Percentiles rank a stretch among this genome's conserved stretches.
phyloP scores from a whole-genome alignment of 2,797 vertebrate genomes.

The Ptychadena robeensis region DNA sequence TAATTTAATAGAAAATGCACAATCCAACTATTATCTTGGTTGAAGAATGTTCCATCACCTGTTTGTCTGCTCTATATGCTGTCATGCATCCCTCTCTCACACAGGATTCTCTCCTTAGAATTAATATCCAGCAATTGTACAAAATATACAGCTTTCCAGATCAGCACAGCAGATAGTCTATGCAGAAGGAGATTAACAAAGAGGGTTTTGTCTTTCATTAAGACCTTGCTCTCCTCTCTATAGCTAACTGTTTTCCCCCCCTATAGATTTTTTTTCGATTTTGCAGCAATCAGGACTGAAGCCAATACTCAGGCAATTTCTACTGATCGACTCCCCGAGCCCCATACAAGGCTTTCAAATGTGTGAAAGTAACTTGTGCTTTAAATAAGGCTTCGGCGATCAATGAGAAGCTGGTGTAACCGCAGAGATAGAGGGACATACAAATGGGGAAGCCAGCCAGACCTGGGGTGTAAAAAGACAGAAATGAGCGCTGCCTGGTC shows the following conservation, averaged over 20 bases:
- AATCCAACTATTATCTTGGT: too few species aligned
- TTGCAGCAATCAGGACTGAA: slow-evolving; percentile 71
- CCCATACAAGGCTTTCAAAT: slow-evolving; percentile 74
- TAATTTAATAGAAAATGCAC: too few species aligned
- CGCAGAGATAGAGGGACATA: background rate
- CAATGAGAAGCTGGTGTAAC: slow-evolving; percentile 26
- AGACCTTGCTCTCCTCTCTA: slow-evolving; percentile 59
- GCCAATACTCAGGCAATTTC: slow-evolving; percentile 72
- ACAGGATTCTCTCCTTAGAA: slow-evolving; percentile 1
- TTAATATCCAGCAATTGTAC: background rate
- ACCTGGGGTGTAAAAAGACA: background rate
- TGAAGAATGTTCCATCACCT: background rate
- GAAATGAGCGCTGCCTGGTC: background rate
- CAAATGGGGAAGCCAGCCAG: background rate
- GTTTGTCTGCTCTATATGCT: background rate
- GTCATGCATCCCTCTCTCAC: background rate
- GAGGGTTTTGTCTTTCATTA: slow-evolving; percentile 9
- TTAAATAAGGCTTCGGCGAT: slow-evolving; percentile 72
- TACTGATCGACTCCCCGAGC: slow-evolving; percentile 72
- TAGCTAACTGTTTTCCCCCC: slow-evolving; percentile 64
- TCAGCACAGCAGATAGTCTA: background rate
- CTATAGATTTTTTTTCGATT: slow-evolving; percentile 71
- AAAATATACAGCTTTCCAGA: background rate
- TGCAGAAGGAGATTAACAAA: slow-evolving; percentile 19
- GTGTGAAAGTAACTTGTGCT: slow-evolving; percentile 73